Percentiles rank a stretch among this genome's conserved stretches.
These are phyloP conservation scores for Spinus olivaceus DNA, from an alignment of 2,797 vertebrate species.

Conservation along the genomic window DNA sequence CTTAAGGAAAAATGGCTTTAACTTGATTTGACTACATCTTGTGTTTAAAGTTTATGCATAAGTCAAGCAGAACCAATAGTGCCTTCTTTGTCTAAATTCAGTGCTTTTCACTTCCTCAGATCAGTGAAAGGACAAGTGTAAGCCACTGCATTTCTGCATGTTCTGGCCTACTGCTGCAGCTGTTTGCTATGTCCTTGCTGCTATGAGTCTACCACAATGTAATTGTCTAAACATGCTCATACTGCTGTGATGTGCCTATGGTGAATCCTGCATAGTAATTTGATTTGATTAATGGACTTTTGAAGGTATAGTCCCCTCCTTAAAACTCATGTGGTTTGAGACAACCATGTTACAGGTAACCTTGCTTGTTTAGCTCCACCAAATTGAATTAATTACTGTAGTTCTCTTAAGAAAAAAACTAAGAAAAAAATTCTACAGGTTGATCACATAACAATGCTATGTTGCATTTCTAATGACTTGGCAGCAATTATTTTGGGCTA, in stretches of 20 bases:
- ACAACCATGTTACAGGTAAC: constrained; percentile 59
- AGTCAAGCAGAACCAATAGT: background rate
- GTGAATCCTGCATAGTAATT: constrained; percentile 49
- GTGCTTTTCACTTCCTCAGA: constrained; percentile 13
- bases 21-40: background rate
- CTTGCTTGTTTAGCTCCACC: constrained; percentile 33
- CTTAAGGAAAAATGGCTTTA: background rate
- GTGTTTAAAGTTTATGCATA: background rate
- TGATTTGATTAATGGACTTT: constrained; percentile 70
- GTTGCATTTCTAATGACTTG: constrained; percentile 21
- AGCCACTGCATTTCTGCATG: background rate
- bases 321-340: constrained; percentile 66
- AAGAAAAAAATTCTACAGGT: constrained; percentile 36
- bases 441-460: constrained; percentile 18
- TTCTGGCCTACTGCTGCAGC: constrained; percentile 18
- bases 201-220: constrained; percentile 6
- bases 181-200: constrained; percentile 59
- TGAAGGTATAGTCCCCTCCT: constrained; percentile 47
- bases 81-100: background rate
- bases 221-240: constrained; percentile 45
- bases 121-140: background rate
- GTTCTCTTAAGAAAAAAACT: constrained; percentile 42
- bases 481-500: background rate
- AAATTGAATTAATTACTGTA: constrained; percentile 54
- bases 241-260: constrained; percentile 43